These are phyloP conservation scores for Nomia melanderi DNA, from an alignment of 1,140 invertebrate genomes.

Conservation along the genomic window DNA sequence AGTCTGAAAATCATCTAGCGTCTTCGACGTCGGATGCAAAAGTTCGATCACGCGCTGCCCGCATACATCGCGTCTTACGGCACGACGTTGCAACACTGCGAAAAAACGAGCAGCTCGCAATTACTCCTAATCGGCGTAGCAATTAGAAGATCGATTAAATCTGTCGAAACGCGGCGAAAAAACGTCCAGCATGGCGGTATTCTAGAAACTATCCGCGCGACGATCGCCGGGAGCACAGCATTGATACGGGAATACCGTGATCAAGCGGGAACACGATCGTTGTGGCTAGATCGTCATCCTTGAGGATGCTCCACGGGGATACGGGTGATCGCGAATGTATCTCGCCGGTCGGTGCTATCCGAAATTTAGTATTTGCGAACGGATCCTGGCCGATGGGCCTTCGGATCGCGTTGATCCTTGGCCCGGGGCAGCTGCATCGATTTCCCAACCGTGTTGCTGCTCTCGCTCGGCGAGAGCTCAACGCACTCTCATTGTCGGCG, in stretches of 20 bases:
- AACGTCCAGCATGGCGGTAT: background rate
- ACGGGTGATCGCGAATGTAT: background rate
- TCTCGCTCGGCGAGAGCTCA: slow-evolving; percentile 15
- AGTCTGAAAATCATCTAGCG: too few relatives aligned
- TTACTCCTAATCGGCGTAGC: background rate
- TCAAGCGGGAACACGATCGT: background rate
- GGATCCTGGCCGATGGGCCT: background rate
- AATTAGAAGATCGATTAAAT: background rate
- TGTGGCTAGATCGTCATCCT: background rate
- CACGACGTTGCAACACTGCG: too few relatives aligned
- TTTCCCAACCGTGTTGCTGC: background rate
- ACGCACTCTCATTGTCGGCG: slow-evolving; percentile 7
- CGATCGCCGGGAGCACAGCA: too few relatives aligned
- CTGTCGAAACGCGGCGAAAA: background rate
- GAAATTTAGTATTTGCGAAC: too few relatives aligned
- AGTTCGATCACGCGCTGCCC: too few relatives aligned
- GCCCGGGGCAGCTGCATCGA: slow-evolving; percentile 18
- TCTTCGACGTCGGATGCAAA: too few relatives aligned
- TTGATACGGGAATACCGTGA: too few relatives aligned
- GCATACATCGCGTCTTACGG: too few relatives aligned
- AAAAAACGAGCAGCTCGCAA: background rate
- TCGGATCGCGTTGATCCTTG: slow-evolving; percentile 25
- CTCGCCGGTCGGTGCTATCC: too few relatives aligned
- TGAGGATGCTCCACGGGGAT: background rate
- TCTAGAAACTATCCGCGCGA: background rate